phyloP scores from a whole-genome alignment of 2,888 invertebrate genomes.

The Odontocerum albicorne region DNA sequence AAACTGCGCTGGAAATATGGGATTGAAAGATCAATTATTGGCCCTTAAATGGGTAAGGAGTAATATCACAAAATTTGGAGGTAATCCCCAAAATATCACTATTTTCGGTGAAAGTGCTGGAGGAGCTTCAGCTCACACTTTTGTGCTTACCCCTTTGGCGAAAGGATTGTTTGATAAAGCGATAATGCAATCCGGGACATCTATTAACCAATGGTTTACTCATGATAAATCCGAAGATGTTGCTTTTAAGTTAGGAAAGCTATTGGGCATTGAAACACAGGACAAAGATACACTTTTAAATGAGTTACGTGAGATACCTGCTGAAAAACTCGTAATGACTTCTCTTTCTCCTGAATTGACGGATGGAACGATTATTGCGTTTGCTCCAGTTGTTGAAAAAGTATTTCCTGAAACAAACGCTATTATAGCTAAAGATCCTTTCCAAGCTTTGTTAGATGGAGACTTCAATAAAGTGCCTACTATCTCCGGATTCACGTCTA shows the following conservation, averaged over 20 bases:
- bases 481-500: slow-evolving; percentile 45
- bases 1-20: slow-evolving; percentile 27
- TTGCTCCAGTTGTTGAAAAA: slow-evolving; percentile 14
- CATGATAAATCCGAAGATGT: not conserved
- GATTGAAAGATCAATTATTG: slow-evolving; percentile 28
- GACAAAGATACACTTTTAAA: too few species aligned
- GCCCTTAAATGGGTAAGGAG: slow-evolving; percentile 23
- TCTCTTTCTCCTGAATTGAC: not conserved
- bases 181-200: slow-evolving; percentile 21
- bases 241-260: not conserved
- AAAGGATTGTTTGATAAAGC: slow-evolving; percentile 20
- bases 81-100: slow-evolving; percentile 21
- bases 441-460: slow-evolving; percentile 41
- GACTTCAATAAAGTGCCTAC: slow-evolving; percentile 44
- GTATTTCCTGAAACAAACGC: slow-evolving; percentile 20
- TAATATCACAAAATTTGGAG: slow-evolving; percentile 25
- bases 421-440: slow-evolving; percentile 44
- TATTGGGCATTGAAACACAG: too few species aligned
- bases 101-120: slow-evolving; percentile 31
- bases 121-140: slow-evolving; percentile 16
- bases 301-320: too few species aligned
- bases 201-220: not conserved
- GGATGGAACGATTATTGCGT: not conserved
- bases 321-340: slow-evolving; percentile 14
- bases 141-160: slow-evolving; percentile 8